Base-by-base conservation (phyloP, 2,113 vertebrate species). In the Neodontobutis hainanensis region DNA sequence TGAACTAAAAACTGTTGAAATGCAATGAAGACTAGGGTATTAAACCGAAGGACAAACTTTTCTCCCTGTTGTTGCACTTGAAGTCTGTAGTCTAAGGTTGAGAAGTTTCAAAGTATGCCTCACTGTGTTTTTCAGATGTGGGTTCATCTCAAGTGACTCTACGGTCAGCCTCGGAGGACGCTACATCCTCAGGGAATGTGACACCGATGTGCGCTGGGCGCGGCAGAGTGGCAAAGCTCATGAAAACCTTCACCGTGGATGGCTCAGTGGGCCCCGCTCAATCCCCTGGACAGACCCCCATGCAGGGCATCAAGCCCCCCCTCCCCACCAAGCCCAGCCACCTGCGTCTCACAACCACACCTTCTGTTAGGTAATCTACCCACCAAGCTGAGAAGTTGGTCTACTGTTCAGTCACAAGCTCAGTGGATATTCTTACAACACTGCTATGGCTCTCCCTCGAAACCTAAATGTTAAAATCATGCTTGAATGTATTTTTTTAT, bases 141-240 rank as follows among this genome's bases (percentile, higher is more conserved):
- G 55, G 49, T 6, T 61, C 76, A 43, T 55, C 70, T 27, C 81
- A 87, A 1, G 80, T 52, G 1, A 72, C 77, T 50, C 75, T 56
- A 27, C 80, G 78, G 27, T 48, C 70, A 0, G 36, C 64, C 38
- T 61, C 68, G 0, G 38, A 35, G 52, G 74, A 82, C 6, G 48
- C 61, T 1, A 43, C 56, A 15, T 68, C 52, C 0, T 61, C 79
- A 3, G 78, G 69, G 51, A 75, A 46, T 8, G 15, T 36, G 55
- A 42, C 10, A 9, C 19, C 73, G 0, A 44, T 42, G 16, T 71
- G 73, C 4, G 48, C 77, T 14, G 88, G 89, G 53, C 86, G 85
- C 2, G 90, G 93, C 47, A 88, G 92, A 0, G 92, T 93, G 65
- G 92, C 92, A 57, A 86, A 91, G 79, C 88, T 94, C 67, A 90